Evolutionary conservation across 2,888 invertebrate species (phyloP).

Genomic region (Desoria tigrina): DNA sequence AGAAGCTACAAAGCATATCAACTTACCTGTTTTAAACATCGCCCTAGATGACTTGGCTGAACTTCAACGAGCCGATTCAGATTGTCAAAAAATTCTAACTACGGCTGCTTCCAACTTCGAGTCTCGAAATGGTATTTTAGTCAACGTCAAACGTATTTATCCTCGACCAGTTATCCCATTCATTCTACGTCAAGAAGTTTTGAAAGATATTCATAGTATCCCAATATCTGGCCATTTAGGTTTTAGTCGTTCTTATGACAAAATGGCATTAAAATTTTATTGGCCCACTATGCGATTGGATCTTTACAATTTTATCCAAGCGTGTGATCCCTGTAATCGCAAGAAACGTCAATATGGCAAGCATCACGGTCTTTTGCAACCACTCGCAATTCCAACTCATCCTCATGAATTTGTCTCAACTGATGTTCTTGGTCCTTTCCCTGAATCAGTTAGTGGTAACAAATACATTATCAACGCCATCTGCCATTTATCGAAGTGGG

Average conservation of each 20-base stretch:
- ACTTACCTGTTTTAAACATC: neutral
- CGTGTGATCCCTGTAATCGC: neutral
- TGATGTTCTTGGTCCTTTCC: slow-evolving; percentile 50
- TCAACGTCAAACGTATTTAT: neutral
- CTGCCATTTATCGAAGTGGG: slow-evolving; percentile 47
- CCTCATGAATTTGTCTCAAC: slow-evolving; percentile 48
- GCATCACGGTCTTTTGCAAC: slow-evolving; percentile 25
- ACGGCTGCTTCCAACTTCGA: neutral
- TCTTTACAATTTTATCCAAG: neutral
- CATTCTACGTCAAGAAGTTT: neutral
- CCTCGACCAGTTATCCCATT: neutral
- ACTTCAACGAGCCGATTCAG: neutral
- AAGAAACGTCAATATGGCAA: slow-evolving; percentile 6
- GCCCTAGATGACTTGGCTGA: neutral
- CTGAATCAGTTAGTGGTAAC: slow-evolving; percentile 31
- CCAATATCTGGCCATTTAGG: slow-evolving; percentile 7
- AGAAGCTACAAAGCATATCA: too few relatives aligned
- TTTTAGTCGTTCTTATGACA: neutral
- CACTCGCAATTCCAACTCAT: slow-evolving; percentile 10
- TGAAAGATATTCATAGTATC: neutral
- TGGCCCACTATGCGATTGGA: slow-evolving; percentile 7
- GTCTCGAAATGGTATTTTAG: neutral
- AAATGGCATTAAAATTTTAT: neutral
- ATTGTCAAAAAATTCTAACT: neutral
- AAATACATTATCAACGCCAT: slow-evolving; percentile 45